A percentile compares a stretch with the other conserved stretches of the same genome.
These are phyloP conservation scores for Neodiprion virginianus DNA, from an alignment of 1,140 invertebrate genomes.

Conservation along the genomic window DNA sequence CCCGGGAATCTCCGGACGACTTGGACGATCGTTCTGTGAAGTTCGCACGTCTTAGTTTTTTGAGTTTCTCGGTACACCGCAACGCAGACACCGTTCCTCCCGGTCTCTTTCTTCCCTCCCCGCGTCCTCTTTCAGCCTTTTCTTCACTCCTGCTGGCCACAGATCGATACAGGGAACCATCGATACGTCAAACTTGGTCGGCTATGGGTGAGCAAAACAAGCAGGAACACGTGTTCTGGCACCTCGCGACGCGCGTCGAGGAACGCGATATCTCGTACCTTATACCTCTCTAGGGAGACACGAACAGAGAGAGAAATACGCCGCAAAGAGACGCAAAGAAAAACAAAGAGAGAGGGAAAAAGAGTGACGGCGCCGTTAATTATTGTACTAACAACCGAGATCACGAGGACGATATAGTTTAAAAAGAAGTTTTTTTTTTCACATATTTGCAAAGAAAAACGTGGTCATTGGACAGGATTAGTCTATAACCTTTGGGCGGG, in stretches of 20 bases:
- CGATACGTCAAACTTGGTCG: constrained; percentile 29
- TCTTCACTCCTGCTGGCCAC: neutral
- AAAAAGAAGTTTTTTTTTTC: no score
- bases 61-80: constrained; percentile 39
- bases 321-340: no score
- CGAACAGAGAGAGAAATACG: no score
- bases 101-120: constrained; percentile 18
- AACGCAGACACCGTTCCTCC: constrained; percentile 12
- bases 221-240: constrained; percentile 42
- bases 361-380: no score
- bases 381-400: no score
- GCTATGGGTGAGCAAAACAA: constrained; percentile 31
- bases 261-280: constrained; percentile 4
- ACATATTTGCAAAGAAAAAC: no score
- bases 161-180: constrained; percentile 29
- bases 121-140: neutral
- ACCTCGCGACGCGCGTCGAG: constrained; percentile 26
- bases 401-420: no score
- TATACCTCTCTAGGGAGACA: no score
- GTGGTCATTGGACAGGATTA: no score
- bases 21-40: constrained; percentile 37
- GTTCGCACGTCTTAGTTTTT: constrained; percentile 44
- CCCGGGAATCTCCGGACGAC: constrained; percentile 33
- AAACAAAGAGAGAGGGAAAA: no score
- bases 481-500: no score